Evolutionary conservation across 2,113 vertebrate species (phyloP).

Genomic region (Stigmatopora argus): DNA sequence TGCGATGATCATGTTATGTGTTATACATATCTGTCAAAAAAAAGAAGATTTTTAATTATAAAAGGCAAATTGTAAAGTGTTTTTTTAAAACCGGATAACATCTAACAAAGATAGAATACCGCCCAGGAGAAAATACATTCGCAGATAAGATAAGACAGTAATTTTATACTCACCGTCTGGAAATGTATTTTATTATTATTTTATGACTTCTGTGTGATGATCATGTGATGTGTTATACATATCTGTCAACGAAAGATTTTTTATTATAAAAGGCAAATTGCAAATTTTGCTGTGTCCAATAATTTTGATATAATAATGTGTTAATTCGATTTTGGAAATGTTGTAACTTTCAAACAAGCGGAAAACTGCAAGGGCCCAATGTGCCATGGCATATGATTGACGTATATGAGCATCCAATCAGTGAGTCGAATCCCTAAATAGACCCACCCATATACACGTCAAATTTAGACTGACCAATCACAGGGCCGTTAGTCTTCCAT

Average conservation of each 20-base stretch:
- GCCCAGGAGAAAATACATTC: too few relatives aligned
- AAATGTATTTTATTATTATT: not conserved
- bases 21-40: not conserved
- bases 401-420: constrained; percentile 36
- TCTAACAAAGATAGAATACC: too few relatives aligned
- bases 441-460: constrained; percentile 3
- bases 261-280: not conserved
- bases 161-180: not conserved
- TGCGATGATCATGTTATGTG: not conserved
- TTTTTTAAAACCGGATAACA: too few relatives aligned
- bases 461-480: constrained; percentile 40
- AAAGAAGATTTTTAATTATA: not conserved
- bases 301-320: too few relatives aligned
- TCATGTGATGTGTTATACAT: not conserved
- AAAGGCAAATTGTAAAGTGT: too few relatives aligned
- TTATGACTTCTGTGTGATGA: not conserved
- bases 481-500: not conserved
- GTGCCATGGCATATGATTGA: constrained; percentile 2
- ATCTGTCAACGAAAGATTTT: not conserved
- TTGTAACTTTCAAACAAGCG: not conserved
- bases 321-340: not conserved
- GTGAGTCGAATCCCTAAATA: not conserved
- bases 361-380: not conserved
- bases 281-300: too few relatives aligned
- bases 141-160: too few relatives aligned